Evolutionary conservation across 2,113 vertebrate genomes (phyloP).

Genomic region (Leptodactylus fuscus): DNA sequence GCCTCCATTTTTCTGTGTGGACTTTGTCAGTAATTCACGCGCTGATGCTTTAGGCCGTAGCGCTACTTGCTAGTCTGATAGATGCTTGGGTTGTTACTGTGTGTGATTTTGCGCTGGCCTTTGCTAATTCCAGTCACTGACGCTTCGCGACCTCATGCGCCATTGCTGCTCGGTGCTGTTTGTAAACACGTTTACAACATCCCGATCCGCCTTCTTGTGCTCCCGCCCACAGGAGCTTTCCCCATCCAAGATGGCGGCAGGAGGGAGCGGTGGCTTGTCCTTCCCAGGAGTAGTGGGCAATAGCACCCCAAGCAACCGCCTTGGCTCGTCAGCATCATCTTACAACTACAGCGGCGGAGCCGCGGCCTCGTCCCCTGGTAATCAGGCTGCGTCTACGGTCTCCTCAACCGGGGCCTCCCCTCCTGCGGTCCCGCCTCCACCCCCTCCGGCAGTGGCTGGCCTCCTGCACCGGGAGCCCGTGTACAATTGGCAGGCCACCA

Average conservation of each 20-base stretch:
- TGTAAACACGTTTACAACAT: conserved; percentile 46
- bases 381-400: conserved; percentile 62
- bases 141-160: conserved; percentile 8
- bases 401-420: conserved; percentile 62
- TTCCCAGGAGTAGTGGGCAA: conserved; percentile 70
- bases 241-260: conserved; percentile 86
- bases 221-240: conserved; percentile 63
- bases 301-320: conserved; percentile 65
- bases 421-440: conserved; percentile 67
- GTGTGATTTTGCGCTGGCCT: no score
- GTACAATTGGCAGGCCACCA: conserved; percentile 95
- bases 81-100: no score
- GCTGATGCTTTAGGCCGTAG: no score
- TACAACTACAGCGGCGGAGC: conserved; percentile 72
- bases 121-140: not conserved
- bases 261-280: conserved; percentile 83
- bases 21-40: no score
- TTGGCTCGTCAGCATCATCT: conserved; percentile 60
- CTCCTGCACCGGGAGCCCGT: conserved; percentile 84
- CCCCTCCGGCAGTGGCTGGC: conserved; percentile 70
- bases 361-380: conserved; percentile 68
- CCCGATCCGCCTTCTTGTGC: conserved; percentile 20
- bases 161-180: conserved; percentile 46
- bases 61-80: no score
- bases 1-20: no score